Percentiles rank a stretch among this genome's conserved stretches.
Evolutionary conservation across 35 echinoderm and acorn worm genomes (phyloP).

Genomic region (Ophioderma brevispina): DNA sequence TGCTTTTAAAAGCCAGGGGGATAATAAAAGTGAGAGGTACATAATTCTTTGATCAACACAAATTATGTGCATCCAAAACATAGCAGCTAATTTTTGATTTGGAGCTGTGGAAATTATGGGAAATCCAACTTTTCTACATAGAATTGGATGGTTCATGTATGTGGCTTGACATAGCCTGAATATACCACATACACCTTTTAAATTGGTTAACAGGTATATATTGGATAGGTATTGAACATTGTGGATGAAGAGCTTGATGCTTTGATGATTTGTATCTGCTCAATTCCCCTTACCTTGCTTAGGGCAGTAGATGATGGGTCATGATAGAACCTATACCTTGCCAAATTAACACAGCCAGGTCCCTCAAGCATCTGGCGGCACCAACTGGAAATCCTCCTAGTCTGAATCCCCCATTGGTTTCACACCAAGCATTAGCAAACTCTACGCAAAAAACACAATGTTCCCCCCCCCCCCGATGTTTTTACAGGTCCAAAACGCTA

Average conservation of each 20-base stretch:
- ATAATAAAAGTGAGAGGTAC: too few species aligned
- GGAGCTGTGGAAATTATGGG: too few species aligned
- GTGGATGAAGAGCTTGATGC: not conserved
- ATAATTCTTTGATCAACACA: too few species aligned
- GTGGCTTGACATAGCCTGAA: not conserved
- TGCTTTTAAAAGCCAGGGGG: too few species aligned
- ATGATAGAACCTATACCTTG: constrained; percentile 90
- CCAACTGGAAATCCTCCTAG: constrained; percentile 32
- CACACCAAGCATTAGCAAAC: constrained; percentile 69
- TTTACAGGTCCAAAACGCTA: too few species aligned
- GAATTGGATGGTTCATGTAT: too few species aligned
- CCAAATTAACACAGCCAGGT: constrained; percentile 61
- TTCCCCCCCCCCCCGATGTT: too few species aligned
- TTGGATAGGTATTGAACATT: not conserved
- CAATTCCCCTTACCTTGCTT: constrained; percentile 79
- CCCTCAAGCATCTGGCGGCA: constrained; percentile 64
- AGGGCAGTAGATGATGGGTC: constrained; percentile 95
- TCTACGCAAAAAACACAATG: constrained; percentile 49
- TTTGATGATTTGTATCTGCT: not conserved
- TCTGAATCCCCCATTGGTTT: constrained; percentile 47
- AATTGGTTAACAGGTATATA: not conserved
- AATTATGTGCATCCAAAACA: too few species aligned
- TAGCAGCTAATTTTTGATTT: too few species aligned
- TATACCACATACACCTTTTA: not conserved
- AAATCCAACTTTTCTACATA: too few species aligned